phyloP scores from a whole-genome alignment of 2,113 vertebrate genomes.

The Typhlomys cinereus region DNA sequence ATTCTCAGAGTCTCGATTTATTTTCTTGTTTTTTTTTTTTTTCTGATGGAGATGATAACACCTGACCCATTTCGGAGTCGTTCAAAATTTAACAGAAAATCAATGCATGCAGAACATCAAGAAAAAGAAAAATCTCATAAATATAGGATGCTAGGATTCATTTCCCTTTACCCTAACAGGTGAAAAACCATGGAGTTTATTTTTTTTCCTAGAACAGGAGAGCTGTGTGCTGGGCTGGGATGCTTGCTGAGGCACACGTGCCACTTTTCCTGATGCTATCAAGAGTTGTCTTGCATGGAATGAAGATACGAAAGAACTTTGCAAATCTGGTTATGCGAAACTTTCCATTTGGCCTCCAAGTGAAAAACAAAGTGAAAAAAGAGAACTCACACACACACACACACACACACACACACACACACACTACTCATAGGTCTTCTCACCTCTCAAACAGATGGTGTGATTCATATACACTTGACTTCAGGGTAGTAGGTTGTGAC shows the following conservation, averaged over 20 bases:
- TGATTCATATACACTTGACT: conserved; percentile 52
- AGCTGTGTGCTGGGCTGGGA: not conserved
- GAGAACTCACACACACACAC: no score
- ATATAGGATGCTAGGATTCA: not conserved
- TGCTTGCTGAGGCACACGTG: not conserved
- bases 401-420: no score
- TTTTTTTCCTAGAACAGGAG: not conserved
- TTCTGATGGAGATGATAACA: not conserved
- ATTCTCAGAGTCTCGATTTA: not conserved
- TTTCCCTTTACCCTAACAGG: not conserved
- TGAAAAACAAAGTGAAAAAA: conserved; percentile 2
- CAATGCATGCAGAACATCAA: not conserved
- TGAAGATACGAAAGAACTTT: not conserved
- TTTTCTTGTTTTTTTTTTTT: conserved; percentile 40
- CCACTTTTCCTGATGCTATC: not conserved
- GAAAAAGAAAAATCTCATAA: not conserved
- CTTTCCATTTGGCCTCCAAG: not conserved
- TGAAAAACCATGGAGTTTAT: no score
- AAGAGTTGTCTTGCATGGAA: not conserved
- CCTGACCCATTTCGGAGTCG: conserved; percentile 15
- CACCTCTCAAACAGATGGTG: conserved; percentile 52
- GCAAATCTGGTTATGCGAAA: not conserved
- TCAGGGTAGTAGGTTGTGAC: conserved; percentile 1
- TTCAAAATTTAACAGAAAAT: conserved; percentile 37
- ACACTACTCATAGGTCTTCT: conserved; percentile 32